Conservation (phyloP, 2,888 invertebrate species). For the Drosophila austrosaltans region DNA sequence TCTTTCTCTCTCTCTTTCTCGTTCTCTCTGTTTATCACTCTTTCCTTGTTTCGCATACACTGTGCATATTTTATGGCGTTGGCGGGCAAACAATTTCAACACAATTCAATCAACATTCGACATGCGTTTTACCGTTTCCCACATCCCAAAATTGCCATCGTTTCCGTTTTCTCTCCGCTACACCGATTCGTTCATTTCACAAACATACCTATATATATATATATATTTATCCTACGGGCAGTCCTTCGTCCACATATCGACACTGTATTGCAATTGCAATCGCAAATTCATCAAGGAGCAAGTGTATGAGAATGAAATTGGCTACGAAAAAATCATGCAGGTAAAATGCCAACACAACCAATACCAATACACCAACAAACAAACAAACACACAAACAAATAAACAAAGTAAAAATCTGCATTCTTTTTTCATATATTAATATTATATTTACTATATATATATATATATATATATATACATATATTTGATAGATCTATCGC, state of each 20-base stretch:
- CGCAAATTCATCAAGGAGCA: slow-evolving; percentile 82
- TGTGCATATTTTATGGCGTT: slow-evolving; percentile 68
- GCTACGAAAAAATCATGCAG: slow-evolving; percentile 84
- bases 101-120: slow-evolving; percentile 79
- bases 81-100: slow-evolving; percentile 73
- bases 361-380: background rate
- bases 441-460: slow-evolving; percentile 37
- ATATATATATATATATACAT: slow-evolving; percentile 35
- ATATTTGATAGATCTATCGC: slow-evolving; percentile 73
- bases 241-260: slow-evolving; percentile 84
- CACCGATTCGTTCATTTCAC: background rate
- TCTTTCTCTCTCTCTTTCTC: background rate
- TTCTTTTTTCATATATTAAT: background rate
- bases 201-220: background rate
- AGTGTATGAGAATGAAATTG: slow-evolving; percentile 83
- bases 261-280: slow-evolving; percentile 84
- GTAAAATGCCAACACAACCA: slow-evolving; percentile 55
- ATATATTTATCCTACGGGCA: slow-evolving; percentile 41
- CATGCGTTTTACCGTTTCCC: slow-evolving; percentile 46
- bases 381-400: too few species aligned
- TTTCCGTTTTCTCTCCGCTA: background rate
- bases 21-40: slow-evolving; percentile 26
- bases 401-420: background rate
- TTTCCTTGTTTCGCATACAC: slow-evolving; percentile 34
- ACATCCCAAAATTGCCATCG: too few species aligned